Evolutionary conservation across 35 echinoderm and acorn worm species (phyloP).

Genomic region (Patiria miniata): DNA sequence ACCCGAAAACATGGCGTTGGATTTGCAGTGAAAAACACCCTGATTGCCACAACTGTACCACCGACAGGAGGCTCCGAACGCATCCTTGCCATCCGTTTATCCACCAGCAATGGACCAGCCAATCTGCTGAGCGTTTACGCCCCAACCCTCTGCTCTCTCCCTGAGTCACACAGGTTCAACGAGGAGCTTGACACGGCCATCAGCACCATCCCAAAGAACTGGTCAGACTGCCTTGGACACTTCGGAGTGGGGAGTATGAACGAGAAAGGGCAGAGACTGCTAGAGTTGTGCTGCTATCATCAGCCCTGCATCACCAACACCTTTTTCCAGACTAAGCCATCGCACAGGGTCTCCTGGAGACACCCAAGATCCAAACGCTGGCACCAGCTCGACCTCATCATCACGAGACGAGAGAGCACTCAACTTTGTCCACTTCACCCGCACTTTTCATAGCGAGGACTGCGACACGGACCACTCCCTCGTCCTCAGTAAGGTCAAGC

Average conservation of each 20-base stretch:
- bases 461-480: slow-evolving; percentile 61
- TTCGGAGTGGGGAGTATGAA: slow-evolving; percentile 5
- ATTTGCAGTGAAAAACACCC: slow-evolving; percentile 57
- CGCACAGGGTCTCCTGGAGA: slow-evolving; percentile 30
- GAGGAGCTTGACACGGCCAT: neutral
- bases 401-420: neutral
- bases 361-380: slow-evolving; percentile 41
- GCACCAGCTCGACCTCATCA: slow-evolving; percentile 17
- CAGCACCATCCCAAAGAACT: neutral
- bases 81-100: slow-evolving; percentile 10
- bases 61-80: neutral
- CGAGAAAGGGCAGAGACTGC: neutral
- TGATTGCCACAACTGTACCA: neutral
- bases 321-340: slow-evolving; percentile 26
- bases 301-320: slow-evolving; percentile 67
- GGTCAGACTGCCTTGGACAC: neutral
- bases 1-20: slow-evolving; percentile 52
- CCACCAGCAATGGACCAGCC: neutral
- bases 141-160: slow-evolving; percentile 3
- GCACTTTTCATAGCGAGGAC: slow-evolving; percentile 41
- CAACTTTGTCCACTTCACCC: neutral
- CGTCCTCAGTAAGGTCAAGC: slow-evolving; percentile 14
- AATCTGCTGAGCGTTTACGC: slow-evolving; percentile 31
- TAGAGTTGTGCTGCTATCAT: neutral
- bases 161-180: neutral